Evolutionary conservation across 2,797 vertebrate genomes (phyloP), one percentile per base, ranked within the genome.

Genomic region (Phylloscopus collybita): DNA sequence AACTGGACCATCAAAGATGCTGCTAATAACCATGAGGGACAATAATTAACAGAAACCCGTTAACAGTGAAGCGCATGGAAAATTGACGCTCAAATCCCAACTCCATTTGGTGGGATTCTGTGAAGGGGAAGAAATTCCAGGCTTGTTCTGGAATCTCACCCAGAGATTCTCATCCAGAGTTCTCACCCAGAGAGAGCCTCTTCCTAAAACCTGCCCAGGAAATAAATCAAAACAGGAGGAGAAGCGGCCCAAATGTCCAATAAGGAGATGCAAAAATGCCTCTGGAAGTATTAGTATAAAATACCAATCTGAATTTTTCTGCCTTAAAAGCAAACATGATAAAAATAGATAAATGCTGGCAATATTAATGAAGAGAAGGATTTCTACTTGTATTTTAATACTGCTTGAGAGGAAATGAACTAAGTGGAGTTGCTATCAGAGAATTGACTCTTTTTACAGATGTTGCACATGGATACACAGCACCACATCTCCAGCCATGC

Each of bases 311-410:
- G 32, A 67, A 2, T 40, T 40, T 47, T 88, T 22, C 57, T 61
- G 11, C 44, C 75, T 29, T 62, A 51, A 65, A 67, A 74, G 20
- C 2, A 50, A 59, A 40, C 16, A 12, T 0, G 0, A 44, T 16
- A 82, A 71, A 61, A 56, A 54, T 1, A 38, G 1, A 49, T 7
- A 22, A 72, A 65, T 19, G 3, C 15, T 34, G 32, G 14, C 8
- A 45, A 25, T 20, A 32, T 18, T 59, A 42, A 80, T 32, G 16
- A 73, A 45, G 15, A 74, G 21, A 53, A 87, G 2, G 30, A 21
- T 11, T 85, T 80, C 29, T 53, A 44, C 3, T 32, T 1, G 1
- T 17, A 53, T 40, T 71, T 76, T 51, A 64, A 61, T 4, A 26
- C 34, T 40, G 56, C 19, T 56, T 26, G 73, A 57, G 38, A 84